These are phyloP conservation scores for Caenorhabditis japonica DNA, from an alignment of 2,888 invertebrate species.

Conservation along the genomic window DNA sequence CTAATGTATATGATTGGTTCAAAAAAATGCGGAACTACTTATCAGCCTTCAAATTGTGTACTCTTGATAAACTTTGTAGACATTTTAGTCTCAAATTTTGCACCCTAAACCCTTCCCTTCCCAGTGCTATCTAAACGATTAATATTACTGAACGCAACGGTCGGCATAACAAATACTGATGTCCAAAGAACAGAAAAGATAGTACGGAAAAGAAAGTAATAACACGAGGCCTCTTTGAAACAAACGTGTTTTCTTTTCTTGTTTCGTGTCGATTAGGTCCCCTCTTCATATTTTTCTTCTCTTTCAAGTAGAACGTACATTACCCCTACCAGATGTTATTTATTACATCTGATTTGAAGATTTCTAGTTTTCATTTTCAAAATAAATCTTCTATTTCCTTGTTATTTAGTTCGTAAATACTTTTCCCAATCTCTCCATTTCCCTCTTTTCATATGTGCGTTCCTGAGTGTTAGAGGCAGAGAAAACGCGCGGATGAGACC, in stretches of 20 bases:
- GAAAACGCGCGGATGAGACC: constrained; percentile 29
- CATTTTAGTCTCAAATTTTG: neutral
- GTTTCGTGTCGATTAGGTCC: neutral
- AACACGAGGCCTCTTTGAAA: neutral
- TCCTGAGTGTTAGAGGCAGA: constrained; percentile 4
- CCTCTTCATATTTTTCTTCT: constrained; percentile 12
- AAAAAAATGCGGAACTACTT: no score
- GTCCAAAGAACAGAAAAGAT: constrained; percentile 29
- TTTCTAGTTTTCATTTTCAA: neutral
- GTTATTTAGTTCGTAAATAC: neutral
- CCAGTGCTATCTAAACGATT: constrained; percentile 11
- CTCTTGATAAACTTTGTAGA: no score
- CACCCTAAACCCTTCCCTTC: neutral
- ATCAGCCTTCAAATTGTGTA: no score
- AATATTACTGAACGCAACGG: constrained; percentile 9
- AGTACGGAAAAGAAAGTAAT: constrained; percentile 10
- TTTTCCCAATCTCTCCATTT: neutral
- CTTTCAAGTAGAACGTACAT: constrained; percentile 25
- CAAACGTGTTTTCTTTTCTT: constrained; percentile 21
- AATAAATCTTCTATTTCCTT: constrained; percentile 11
- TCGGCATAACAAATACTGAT: constrained; percentile 24
- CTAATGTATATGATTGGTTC: no score
- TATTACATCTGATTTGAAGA: constrained; percentile 1
- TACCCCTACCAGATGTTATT: constrained; percentile 4
- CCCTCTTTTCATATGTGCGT: constrained; percentile 12